Conservation (phyloP, 1,140 invertebrate genomes). For the Drosophila kohkoa region DNA sequence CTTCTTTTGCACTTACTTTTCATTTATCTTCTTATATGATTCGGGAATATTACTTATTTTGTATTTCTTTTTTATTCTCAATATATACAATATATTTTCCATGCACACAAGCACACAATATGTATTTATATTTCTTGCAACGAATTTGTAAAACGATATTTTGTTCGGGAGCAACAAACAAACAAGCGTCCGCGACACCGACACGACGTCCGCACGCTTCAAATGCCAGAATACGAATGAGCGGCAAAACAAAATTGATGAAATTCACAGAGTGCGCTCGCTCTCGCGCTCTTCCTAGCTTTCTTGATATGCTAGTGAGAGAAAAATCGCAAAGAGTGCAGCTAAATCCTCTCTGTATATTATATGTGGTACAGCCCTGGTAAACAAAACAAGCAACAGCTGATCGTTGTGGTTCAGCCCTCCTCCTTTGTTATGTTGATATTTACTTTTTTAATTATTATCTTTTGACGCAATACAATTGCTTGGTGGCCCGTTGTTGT, state of each 20-base stretch:
- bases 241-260: slow-evolving; percentile 45
- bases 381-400: too few species aligned
- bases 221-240: slow-evolving; percentile 49
- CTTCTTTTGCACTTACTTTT: slow-evolving; percentile 20
- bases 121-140: slow-evolving; percentile 14
- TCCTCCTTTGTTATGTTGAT: too few species aligned
- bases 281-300: background rate
- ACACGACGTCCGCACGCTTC: slow-evolving; percentile 43
- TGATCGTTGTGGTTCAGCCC: too few species aligned
- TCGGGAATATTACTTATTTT: slow-evolving; percentile 4
- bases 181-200: slow-evolving; percentile 44
- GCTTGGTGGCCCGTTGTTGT: too few species aligned
- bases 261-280: slow-evolving; percentile 24
- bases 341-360: background rate
- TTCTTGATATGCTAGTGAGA: background rate
- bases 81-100: slow-evolving; percentile 19
- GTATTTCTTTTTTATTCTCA: background rate
- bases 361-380: background rate
- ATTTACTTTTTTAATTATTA: too few species aligned
- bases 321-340: background rate
- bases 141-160: slow-evolving; percentile 50
- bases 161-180: slow-evolving; percentile 45
- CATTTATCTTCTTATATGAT: slow-evolving; percentile 13
- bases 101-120: slow-evolving; percentile 1
- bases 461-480: too few species aligned